Base-by-base conservation (phyloP, 1,140 invertebrate species). In the Ceratina japonica region DNA sequence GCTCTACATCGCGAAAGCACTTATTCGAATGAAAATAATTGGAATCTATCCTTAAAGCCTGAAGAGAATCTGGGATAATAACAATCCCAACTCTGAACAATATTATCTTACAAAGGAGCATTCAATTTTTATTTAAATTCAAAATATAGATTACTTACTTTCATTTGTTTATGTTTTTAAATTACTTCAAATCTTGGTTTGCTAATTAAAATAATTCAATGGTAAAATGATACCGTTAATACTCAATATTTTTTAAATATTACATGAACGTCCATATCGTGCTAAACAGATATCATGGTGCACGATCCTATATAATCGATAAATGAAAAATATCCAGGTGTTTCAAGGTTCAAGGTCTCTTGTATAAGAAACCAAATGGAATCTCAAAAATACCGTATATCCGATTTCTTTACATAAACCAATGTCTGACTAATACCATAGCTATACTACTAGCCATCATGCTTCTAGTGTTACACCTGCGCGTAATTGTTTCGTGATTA, bases 371-470 rank as follows among this genome's bases (percentile, higher is more conserved):
- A 61, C 16, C 24, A 68, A 68, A 69, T 22, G 10, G 65, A 70
- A 59, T 31, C 16, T 22, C 8, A 69, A 31, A 51, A 51, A 61
- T 51, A 27, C 49, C 18, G 44, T 2, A 24, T 59, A 10, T 68
- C 18, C 4, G 4, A 20, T n/a, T n/a, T n/a, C n/a, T n/a, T n/a
- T 37, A 13, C 24, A 5, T 69, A 44, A 70, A 70, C 31, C 24
- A 22, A 61, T 61, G 68, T 24, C 75, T 51, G 75, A 52, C 18
- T 20, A 44, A 12, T 37, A 3, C 18, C 10, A 15, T 27, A 3
- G 18, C n/a, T 37, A 18, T 70, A 70, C 65, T 62, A 77, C 62
- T 73, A 16, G 37, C 27, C 52, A 24, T 44, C 37, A 15, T 18
- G 52, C n/a, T 7, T 13, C 2, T 56, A 31, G 49, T n/a, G 49